These are phyloP conservation scores for Sebastes oblongus DNA, from an alignment of 2,797 vertebrate species.

Conservation along the genomic window DNA sequence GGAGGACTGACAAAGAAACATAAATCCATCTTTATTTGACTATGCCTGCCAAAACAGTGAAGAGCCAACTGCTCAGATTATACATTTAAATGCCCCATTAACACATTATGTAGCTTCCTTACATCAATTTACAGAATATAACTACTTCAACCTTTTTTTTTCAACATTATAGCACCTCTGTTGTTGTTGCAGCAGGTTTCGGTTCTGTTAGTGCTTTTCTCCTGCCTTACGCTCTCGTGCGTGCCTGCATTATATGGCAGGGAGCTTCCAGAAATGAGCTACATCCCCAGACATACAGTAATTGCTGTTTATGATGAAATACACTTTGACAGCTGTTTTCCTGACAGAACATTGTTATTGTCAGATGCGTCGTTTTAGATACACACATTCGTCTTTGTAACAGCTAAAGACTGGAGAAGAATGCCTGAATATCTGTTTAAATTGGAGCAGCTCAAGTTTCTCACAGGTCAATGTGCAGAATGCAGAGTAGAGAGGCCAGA, in stretches of 20 bases:
- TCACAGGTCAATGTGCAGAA: constrained; percentile 1
- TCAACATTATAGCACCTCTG: neutral
- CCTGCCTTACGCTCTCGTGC: neutral
- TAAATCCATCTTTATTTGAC: neutral
- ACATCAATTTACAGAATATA: too few species aligned
- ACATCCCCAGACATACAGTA: neutral
- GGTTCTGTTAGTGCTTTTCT: neutral
- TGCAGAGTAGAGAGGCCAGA: neutral
- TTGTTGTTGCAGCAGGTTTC: neutral
- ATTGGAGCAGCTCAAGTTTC: neutral
- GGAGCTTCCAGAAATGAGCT: neutral
- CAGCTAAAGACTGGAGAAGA: neutral
- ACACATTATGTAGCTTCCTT: neutral
- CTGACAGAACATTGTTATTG: neutral
- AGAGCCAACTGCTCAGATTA: neutral
- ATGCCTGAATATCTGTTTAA: neutral
- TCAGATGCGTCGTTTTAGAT: neutral
- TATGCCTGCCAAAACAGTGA: neutral
- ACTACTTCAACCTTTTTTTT: neutral
- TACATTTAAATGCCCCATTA: neutral
- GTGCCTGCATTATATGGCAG: neutral
- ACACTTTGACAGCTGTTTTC: neutral
- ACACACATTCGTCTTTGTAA: neutral
- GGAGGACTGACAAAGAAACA: neutral
- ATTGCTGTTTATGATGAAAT: constrained; percentile 9